phyloP scores from a whole-genome alignment of 1,140 invertebrate species.

The Aphidius ervi region DNA sequence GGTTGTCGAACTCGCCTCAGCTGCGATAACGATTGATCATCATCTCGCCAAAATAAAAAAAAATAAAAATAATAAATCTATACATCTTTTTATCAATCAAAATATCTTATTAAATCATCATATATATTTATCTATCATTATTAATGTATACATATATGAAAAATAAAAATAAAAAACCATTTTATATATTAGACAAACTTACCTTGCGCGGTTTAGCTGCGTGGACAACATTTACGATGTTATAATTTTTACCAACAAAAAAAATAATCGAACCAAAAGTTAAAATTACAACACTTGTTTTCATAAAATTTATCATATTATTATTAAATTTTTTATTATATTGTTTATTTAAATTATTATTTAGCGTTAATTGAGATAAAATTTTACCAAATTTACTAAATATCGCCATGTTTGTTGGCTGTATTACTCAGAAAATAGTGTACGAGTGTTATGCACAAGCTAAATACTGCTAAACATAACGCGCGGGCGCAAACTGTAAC shows the following conservation, averaged over 20 bases:
- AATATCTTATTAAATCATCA: too few species aligned
- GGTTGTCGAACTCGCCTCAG: too few species aligned
- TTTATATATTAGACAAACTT: conserved; percentile 21
- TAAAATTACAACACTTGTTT: conserved; percentile 22
- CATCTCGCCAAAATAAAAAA: too few species aligned
- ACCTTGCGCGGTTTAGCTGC: conserved; percentile 37
- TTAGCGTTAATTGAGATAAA: conserved; percentile 6
- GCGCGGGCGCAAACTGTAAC: background rate
- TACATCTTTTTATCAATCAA: too few species aligned
- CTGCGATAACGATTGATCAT: too few species aligned
- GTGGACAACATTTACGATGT: conserved; percentile 27
- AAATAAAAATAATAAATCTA: too few species aligned
- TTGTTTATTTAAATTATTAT: background rate
- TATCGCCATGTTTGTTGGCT: conserved; percentile 24
- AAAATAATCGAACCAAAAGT: conserved; percentile 27
- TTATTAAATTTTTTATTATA: background rate
- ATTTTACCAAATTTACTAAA: conserved; percentile 13
- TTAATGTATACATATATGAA: too few species aligned
- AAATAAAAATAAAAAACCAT: too few species aligned
- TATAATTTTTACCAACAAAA: conserved; percentile 27
- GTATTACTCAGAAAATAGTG: conserved; percentile 7
- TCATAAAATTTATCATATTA: conserved; percentile 11
- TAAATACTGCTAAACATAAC: background rate
- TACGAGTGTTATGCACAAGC: background rate
- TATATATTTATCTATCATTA: too few species aligned